A percentile compares a stretch with the other conserved stretches of the same genome.
phyloP scores from a whole-genome alignment of 2,113 vertebrate species.

The Callithrix jacchus region DNA sequence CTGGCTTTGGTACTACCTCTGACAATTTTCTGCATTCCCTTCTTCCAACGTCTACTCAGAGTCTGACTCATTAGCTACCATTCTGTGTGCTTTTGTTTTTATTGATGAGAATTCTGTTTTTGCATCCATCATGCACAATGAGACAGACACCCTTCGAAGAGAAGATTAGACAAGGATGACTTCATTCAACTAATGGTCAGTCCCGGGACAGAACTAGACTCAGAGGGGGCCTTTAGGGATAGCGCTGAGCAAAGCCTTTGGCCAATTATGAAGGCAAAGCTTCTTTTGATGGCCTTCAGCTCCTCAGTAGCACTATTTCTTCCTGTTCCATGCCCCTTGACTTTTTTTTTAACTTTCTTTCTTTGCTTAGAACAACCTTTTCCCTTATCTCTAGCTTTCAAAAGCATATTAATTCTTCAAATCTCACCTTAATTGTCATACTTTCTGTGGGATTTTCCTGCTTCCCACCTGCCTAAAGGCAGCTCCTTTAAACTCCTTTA shows the following conservation, averaged over 20 bases:
- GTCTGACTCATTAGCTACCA: background rate
- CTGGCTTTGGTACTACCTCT: background rate
- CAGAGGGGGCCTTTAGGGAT: background rate
- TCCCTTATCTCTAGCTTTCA: background rate
- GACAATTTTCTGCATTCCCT: background rate
- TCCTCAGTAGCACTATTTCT: background rate
- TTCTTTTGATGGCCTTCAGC: background rate
- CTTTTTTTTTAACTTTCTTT: background rate
- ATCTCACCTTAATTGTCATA: background rate
- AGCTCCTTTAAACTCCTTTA: background rate
- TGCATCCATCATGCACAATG: background rate
- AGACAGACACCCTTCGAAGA: background rate
- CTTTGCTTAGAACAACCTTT: background rate
- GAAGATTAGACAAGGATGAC: background rate
- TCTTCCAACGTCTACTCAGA: background rate
- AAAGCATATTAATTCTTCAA: background rate
- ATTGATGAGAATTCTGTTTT: background rate
- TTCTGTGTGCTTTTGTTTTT: background rate
- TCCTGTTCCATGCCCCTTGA: background rate
- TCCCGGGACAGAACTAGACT: background rate
- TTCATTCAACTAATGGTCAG: background rate
- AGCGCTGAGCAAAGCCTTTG: background rate
- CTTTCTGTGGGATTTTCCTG: no score
- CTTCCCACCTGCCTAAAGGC: background rate
- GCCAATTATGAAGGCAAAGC: background rate